These are phyloP conservation scores for Caenorhabditis panamensis DNA, from an alignment of 2,888 invertebrate genomes.

Conservation along the genomic window DNA sequence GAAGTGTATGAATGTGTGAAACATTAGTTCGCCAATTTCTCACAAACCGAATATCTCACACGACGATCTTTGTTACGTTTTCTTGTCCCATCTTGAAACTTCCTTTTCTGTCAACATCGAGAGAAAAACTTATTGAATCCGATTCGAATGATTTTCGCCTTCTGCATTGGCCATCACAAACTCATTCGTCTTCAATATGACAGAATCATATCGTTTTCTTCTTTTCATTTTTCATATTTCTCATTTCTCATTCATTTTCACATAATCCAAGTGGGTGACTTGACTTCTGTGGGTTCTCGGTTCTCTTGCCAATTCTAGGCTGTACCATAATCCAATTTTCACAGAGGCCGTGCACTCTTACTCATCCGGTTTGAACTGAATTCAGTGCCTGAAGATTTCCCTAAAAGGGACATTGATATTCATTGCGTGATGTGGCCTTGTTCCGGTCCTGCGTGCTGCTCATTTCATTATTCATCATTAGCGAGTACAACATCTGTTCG, in stretches of 20 bases:
- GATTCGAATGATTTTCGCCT: not conserved
- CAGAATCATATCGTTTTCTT: too few species aligned
- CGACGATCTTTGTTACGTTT: conserved; percentile 44
- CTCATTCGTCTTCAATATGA: not conserved
- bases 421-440: conserved; percentile 41
- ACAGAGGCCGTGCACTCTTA: too few species aligned
- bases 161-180: not conserved
- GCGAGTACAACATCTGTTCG: conserved; percentile 45
- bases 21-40: conserved; percentile 49
- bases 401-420: conserved; percentile 35
- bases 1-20: conserved; percentile 47
- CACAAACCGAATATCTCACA: conserved; percentile 40
- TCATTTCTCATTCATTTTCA: too few species aligned
- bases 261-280: too few species aligned
- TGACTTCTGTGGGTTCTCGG: too few species aligned
- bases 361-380: too few species aligned
- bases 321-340: too few species aligned
- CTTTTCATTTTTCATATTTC: too few species aligned
- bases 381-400: not conserved
- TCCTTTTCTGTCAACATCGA: conserved; percentile 30
- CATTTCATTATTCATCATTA: conserved; percentile 55
- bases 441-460: conserved; percentile 37
- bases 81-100: conserved; percentile 17
- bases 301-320: too few species aligned
- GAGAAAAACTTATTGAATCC: conserved; percentile 11